Evolutionary conservation across 2,797 vertebrate species (phyloP), one percentile per base, ranked within the genome.

Genomic region (Typhlichthys eigenmanni): DNA sequence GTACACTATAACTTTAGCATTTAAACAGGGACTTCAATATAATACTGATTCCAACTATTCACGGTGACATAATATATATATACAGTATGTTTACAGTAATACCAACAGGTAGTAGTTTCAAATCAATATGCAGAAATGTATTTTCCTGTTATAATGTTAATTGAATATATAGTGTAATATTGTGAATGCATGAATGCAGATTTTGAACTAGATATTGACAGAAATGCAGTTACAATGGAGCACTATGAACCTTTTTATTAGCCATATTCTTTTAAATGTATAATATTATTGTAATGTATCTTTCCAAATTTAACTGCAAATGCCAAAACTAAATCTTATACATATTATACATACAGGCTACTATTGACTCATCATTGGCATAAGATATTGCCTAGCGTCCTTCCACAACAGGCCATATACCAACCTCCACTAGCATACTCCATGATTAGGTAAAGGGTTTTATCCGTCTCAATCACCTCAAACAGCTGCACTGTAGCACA

Each of bases 361-460:
- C 55, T 43, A 32, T 16, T 32, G 4, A 52, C 52, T 11, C 32
- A 58, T 14, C 29, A n/a, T 16, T 49, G 47, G 13, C 47, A 14
- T 58, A 45, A 53, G 43, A 13, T 13, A 53, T 43, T 10, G 17
- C 51, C 54, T 69, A 14, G 50, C 57, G 72, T 58, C 47, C 8
- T 19, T 61, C 32, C 4, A 50, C 13, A 6, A 32, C 32, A 38
- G 16, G 59, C 1, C 1, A n/a, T 45, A n/a, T 52, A 79, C 93
- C 85, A 82, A 97, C 95, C 96, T 55, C 95, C 96, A 46, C 96
- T 97, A 69, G 96, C 96, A 0, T 97, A 97, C 68, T 97, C 96
- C 96, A 97, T 97, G 84, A 97, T 90, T 68, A 97, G 92, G 89
- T 96, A 97, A 66, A 97, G 93, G 0, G 96, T 96, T 88, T 96